These are phyloP conservation scores for Halocaridina rubra DNA, from an alignment of 2,888 invertebrate genomes.

Conservation along the genomic window DNA sequence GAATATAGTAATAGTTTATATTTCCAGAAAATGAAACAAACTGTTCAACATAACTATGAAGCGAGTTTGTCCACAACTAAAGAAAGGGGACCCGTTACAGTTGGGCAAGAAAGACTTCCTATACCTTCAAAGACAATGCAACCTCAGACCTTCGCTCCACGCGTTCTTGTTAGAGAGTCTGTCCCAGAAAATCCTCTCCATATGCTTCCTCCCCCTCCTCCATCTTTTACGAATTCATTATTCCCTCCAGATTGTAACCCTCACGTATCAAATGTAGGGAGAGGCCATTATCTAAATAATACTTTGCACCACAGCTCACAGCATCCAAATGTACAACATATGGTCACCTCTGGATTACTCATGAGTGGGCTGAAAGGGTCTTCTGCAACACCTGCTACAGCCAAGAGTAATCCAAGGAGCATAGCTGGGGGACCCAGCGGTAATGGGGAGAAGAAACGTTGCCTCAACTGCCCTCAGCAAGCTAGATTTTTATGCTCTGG, in stretches of 20 bases:
- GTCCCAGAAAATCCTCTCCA: slow-evolving; percentile 16
- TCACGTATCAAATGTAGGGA: not conserved
- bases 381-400: not conserved
- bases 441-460: slow-evolving; percentile 32
- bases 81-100: slow-evolving; percentile 33
- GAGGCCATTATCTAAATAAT: slow-evolving; percentile 16
- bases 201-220: slow-evolving; percentile 10
- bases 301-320: slow-evolving; percentile 22
- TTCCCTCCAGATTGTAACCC: slow-evolving; percentile 17
- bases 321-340: slow-evolving; percentile 15
- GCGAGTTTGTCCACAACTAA: not conserved
- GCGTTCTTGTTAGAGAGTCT: slow-evolving; percentile 41
- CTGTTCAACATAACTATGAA: slow-evolving; percentile 21
- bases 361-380: not conserved
- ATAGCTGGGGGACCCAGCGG: not conserved
- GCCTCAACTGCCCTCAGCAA: slow-evolving; percentile 46
- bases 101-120: no score
- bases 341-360: not conserved
- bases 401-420: not conserved
- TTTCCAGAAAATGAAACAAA: slow-evolving; percentile 40
- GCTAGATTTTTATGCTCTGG: slow-evolving; percentile 58
- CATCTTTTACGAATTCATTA: no score
- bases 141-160: slow-evolving; percentile 40
- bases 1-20: no score
- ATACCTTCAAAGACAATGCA: slow-evolving; percentile 11